Evolutionary conservation across 2,888 invertebrate genomes (phyloP).

Genomic region (Meandrusa payeni): DNA sequence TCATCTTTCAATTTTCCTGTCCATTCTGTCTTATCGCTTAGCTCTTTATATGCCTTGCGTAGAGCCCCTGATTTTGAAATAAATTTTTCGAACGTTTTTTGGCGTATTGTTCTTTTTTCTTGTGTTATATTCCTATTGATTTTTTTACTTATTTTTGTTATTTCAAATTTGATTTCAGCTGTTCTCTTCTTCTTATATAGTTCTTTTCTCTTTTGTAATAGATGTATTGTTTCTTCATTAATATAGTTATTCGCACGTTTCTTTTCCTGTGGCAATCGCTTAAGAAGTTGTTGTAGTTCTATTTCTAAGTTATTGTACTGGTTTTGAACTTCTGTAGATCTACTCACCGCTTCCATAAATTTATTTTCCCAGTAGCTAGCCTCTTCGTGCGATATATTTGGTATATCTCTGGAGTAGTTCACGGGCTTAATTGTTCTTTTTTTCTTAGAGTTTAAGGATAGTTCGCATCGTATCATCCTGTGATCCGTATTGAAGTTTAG

Average conservation of each 20-base stretch:
- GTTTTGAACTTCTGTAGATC: no score
- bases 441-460: neutral
- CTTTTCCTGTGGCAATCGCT: no score
- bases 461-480: neutral
- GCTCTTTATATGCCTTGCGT: constrained; percentile 23
- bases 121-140: constrained; percentile 24
- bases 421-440: neutral
- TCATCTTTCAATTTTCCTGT: constrained; percentile 18
- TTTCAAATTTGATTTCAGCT: constrained; percentile 14
- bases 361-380: constrained; percentile 1
- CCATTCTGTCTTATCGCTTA: constrained; percentile 20
- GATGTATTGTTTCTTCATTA: neutral
- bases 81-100: constrained; percentile 21
- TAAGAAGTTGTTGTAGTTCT: neutral
- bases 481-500: constrained; percentile 4
- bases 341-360: neutral
- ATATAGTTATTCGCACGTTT: neutral
- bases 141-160: constrained; percentile 17
- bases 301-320: neutral
- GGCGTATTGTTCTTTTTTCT: constrained; percentile 12
- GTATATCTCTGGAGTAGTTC: neutral
- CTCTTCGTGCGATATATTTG: neutral
- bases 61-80: constrained; percentile 18
- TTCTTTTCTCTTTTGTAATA: constrained; percentile 4
- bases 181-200: constrained; percentile 17